Conservation (phyloP, 2,888 invertebrate genomes). For the Pristionchus maxplancki region DNA sequence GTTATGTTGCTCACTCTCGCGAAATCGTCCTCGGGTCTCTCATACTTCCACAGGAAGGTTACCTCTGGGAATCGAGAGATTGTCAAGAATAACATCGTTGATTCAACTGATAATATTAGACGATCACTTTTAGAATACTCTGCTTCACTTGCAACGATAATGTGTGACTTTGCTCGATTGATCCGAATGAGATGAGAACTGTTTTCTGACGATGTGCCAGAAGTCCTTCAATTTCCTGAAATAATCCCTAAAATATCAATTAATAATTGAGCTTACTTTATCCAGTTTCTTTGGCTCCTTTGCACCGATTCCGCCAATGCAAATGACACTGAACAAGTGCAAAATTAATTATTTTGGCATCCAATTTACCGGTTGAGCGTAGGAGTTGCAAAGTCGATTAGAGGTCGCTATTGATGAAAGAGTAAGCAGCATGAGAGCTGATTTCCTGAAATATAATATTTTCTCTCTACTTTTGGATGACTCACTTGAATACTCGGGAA, state of each 20-base stretch:
- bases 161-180: neutral
- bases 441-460: neutral
- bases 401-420: constrained; percentile 21
- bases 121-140: neutral
- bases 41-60: constrained; percentile 36
- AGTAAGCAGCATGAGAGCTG: constrained; percentile 4
- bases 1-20: neutral
- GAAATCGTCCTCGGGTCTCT: constrained; percentile 8
- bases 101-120: neutral
- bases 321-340: neutral
- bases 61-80: neutral
- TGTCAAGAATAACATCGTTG: neutral
- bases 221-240: neutral
- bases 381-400: constrained; percentile 13
- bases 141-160: neutral
- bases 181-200: constrained; percentile 1
- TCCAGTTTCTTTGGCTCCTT: constrained; percentile 17
- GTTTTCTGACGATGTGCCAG: neutral
- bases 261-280: neutral
- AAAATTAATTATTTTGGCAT: too few relatives aligned
- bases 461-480: neutral
- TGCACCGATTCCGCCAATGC: neutral
- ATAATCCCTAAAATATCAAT: neutral
- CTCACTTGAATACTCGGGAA: neutral
- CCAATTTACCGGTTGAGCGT: neutral